These are phyloP conservation scores for Achlya flavicornis DNA, from an alignment of 2,888 invertebrate species.

Conservation along the genomic window DNA sequence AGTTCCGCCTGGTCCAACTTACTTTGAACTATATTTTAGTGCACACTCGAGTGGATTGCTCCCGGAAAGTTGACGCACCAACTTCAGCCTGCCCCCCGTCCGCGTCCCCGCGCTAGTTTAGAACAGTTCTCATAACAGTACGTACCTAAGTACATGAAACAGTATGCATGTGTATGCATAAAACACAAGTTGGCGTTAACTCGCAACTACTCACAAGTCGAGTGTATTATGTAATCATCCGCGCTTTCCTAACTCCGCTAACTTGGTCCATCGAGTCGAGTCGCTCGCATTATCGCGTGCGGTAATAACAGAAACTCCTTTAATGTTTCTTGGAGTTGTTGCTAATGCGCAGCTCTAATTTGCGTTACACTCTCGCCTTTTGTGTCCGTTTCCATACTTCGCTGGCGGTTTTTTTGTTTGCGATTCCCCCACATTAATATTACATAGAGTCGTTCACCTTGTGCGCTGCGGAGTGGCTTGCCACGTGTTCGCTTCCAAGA, in stretches of 20 bases:
- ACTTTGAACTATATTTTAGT: conserved; percentile 72
- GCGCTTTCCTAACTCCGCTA: conserved; percentile 52
- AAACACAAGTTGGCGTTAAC: conserved; percentile 56
- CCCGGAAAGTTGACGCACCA: conserved; percentile 55
- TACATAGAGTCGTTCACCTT: conserved; percentile 64
- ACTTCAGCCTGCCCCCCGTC: conserved; percentile 4
- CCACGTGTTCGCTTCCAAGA: conserved; percentile 48
- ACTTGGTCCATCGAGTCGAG: conserved; percentile 51
- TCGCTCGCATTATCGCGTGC: conserved; percentile 53
- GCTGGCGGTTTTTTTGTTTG: conserved; percentile 46
- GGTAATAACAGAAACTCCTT: conserved; percentile 60
- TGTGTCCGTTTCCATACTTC: conserved; percentile 44
- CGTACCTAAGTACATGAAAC: conserved; percentile 50
- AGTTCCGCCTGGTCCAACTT: conserved; percentile 49
- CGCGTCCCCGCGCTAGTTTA: conserved; percentile 42
- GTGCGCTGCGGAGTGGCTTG: conserved; percentile 34
- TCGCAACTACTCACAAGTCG: conserved; percentile 52
- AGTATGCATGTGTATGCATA: conserved; percentile 50
- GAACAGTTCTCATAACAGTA: conserved; percentile 54
- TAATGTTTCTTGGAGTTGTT: conserved; percentile 59
- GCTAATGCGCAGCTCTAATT: conserved; percentile 55
- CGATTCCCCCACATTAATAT: conserved; percentile 46
- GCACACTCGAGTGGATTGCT: conserved; percentile 58
- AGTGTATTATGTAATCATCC: conserved; percentile 58
- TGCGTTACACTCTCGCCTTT: conserved; percentile 48